Evolutionary conservation across 2,113 vertebrate genomes (phyloP).

Genomic region (Vulpes lagopus): DNA sequence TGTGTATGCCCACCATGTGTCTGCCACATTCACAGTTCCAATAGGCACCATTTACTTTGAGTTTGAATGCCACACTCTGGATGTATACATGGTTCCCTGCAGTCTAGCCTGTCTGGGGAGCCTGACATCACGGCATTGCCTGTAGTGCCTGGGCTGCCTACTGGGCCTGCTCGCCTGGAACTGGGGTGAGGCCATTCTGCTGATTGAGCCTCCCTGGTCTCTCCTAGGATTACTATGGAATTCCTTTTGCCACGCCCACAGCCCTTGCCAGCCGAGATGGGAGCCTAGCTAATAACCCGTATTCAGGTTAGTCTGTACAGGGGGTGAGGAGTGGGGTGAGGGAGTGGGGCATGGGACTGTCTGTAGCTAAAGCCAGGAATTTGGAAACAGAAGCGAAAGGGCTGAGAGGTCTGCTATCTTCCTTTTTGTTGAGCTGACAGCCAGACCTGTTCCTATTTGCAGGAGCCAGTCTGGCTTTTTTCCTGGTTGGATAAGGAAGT

Average conservation of each 20-base stretch:
- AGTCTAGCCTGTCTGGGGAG: background rate
- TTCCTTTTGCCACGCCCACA: constrained; percentile 97
- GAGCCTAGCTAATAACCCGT: constrained; percentile 94
- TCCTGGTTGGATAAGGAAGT: background rate
- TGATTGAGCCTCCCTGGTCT: constrained; percentile 37
- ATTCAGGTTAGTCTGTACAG: constrained; percentile 92
- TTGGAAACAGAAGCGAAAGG: background rate
- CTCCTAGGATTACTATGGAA: constrained; percentile 97
- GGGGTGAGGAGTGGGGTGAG: background rate
- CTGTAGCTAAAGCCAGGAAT: background rate
- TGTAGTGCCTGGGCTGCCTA: background rate
- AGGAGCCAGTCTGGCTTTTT: background rate
- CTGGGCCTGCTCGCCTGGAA: background rate
- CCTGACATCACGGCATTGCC: background rate
- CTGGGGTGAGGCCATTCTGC: background rate
- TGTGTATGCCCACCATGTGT: background rate
- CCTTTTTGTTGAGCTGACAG: background rate
- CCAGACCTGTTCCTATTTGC: background rate
- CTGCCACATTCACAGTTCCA: too few relatives aligned
- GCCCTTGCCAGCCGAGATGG: constrained; percentile 96
- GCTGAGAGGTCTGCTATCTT: background rate
- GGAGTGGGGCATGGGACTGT: background rate
- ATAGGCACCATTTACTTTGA: background rate
- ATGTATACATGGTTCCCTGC: background rate
- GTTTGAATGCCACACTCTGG: background rate